Conservation (phyloP, 2,113 vertebrate species). For the Hyla sarda region DNA sequence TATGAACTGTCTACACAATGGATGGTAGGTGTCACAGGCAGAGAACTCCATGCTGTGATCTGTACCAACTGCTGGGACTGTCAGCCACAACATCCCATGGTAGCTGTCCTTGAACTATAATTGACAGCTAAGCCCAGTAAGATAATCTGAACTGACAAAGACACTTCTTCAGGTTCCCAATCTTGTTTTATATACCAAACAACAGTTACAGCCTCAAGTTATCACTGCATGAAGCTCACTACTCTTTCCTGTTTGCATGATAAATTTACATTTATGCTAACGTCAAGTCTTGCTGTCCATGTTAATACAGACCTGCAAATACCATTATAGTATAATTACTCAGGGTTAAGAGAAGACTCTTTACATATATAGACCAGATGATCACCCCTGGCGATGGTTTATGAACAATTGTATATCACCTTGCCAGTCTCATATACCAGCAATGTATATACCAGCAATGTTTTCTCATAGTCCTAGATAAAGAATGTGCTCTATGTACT, state of each 20-base stretch:
- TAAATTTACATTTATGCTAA: slow-evolving; percentile 9
- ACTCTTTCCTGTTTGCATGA: background rate
- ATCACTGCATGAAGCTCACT: background rate
- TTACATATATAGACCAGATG: background rate
- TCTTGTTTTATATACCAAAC: background rate
- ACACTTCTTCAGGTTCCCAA: background rate
- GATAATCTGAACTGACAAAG: slow-evolving; percentile 21
- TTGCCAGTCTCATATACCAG: too few species aligned
- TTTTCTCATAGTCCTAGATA: too few species aligned
- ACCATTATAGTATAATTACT: background rate
- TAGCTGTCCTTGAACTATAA: slow-evolving; percentile 16
- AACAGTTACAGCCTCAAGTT: background rate
- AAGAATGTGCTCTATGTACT: too few species aligned
- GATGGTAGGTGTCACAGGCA: slow-evolving; percentile 15
- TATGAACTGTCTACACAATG: background rate
- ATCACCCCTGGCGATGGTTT: too few species aligned
- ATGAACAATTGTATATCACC: too few species aligned
- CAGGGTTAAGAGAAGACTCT: background rate
- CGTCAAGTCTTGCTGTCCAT: background rate
- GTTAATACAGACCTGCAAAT: background rate
- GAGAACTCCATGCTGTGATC: slow-evolving; percentile 9
- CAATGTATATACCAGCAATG: too few species aligned
- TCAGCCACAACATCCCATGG: background rate
- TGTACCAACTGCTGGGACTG: slow-evolving; percentile 21
- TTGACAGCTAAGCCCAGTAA: background rate